Percentiles rank a stretch among this genome's conserved stretches.
These are phyloP conservation scores for Habrosyne pyritoides DNA, from an alignment of 2,888 invertebrate genomes.

Conservation along the genomic window DNA sequence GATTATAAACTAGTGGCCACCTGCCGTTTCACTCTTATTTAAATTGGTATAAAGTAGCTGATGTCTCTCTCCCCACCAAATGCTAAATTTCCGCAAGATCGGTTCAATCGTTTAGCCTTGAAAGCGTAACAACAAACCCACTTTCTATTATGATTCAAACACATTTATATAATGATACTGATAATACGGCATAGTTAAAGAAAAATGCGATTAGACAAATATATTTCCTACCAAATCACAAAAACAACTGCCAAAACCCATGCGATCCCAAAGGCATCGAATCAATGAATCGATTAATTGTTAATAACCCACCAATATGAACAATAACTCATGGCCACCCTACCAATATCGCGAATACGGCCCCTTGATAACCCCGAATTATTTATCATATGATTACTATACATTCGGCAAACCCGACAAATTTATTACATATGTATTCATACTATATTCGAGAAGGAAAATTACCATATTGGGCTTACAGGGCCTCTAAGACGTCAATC, in stretches of 20 bases:
- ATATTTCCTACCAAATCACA: too few relatives aligned
- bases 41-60: too few relatives aligned
- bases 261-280: not conserved
- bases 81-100: too few relatives aligned
- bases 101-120: too few relatives aligned
- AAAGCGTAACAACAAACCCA: too few relatives aligned
- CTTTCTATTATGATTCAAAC: too few relatives aligned
- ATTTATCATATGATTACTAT: slow-evolving; percentile 75
- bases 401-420: slow-evolving; percentile 45
- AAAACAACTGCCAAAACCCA: not conserved
- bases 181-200: too few relatives aligned
- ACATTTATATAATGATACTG: too few relatives aligned
- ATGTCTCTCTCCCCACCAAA: too few relatives aligned
- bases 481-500: not conserved
- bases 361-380: slow-evolving; percentile 78
- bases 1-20: too few relatives aligned
- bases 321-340: slow-evolving; percentile 43
- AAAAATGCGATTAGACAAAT: too few relatives aligned
- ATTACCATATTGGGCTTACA: slow-evolving; percentile 26
- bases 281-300: slow-evolving; percentile 1
- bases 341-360: slow-evolving; percentile 56
- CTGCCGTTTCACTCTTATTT: too few relatives aligned
- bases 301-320: not conserved
- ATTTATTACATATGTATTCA: slow-evolving; percentile 25
- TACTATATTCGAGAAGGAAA: slow-evolving; percentile 20